phyloP scores from a whole-genome alignment of 2,888 invertebrate species.

The Hanleya hanleyi region DNA sequence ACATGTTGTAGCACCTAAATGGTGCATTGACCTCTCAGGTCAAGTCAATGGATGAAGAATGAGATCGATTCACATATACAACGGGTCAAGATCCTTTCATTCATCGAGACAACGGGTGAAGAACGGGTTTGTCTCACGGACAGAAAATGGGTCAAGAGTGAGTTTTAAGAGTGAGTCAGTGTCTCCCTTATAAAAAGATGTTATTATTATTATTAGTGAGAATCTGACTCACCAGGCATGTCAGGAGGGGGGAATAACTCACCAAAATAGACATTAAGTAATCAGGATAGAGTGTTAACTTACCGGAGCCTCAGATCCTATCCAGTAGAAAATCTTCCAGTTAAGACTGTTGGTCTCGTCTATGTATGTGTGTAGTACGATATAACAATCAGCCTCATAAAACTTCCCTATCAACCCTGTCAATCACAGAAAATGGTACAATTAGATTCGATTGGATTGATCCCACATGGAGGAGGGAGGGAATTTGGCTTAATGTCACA shows the following conservation, averaged over 20 bases:
- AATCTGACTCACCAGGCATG: neutral
- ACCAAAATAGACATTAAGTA: neutral
- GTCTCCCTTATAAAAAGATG: neutral
- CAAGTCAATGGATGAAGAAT: too few species aligned
- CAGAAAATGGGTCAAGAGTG: too few species aligned
- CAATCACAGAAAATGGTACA: too few species aligned
- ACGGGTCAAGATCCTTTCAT: too few species aligned
- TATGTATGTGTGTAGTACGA: conserved; percentile 89
- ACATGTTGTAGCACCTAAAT: too few species aligned
- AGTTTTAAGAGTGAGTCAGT: neutral
- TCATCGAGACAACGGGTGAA: too few species aligned
- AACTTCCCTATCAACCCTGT: conserved; percentile 95
- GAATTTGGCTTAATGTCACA: too few species aligned
- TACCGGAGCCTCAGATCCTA: conserved; percentile 94
- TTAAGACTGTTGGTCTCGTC: conserved; percentile 86
- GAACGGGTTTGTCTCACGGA: too few species aligned
- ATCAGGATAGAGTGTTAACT: conserved; percentile 64
- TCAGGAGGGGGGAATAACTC: neutral
- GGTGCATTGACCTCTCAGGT: too few species aligned
- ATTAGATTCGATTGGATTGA: too few species aligned
- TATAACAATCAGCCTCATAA: conserved; percentile 99
- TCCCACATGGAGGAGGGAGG: too few species aligned
- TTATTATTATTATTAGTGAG: neutral
- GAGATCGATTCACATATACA: too few species aligned
- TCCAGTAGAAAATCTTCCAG: conserved; percentile 99